These are phyloP conservation scores for Rhaphigaster nebulosa DNA, from an alignment of 2,888 invertebrate genomes.

Conservation along the genomic window DNA sequence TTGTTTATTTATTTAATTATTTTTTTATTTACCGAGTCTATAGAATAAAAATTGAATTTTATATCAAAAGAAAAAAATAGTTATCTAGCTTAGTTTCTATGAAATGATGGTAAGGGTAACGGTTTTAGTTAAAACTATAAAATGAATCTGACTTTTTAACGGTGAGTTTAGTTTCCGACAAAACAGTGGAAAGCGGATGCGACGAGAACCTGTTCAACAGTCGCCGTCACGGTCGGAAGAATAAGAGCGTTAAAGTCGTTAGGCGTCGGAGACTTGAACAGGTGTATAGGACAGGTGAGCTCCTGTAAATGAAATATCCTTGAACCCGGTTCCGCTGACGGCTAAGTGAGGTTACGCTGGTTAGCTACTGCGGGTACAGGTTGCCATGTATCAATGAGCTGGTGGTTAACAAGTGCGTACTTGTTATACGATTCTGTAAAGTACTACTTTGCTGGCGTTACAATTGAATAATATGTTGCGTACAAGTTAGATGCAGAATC, in stretches of 20 bases:
- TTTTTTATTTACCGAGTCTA: too few species aligned
- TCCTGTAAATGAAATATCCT: background rate
- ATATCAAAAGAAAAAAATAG: too few species aligned
- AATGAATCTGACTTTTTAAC: background rate
- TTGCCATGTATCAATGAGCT: background rate
- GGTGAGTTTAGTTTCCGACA: background rate
- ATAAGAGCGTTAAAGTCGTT: constrained; percentile 38
- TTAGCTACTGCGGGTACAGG: background rate
- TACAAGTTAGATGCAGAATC: too few species aligned
- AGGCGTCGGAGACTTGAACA: constrained; percentile 20
- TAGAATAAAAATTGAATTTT: too few species aligned
- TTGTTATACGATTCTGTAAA: background rate
- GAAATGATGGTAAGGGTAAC: too few species aligned
- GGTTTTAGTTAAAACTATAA: too few species aligned
- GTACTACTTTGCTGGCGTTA: too few species aligned
- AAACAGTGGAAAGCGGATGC: background rate
- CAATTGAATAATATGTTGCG: too few species aligned
- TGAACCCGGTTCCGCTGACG: background rate
- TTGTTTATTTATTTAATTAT: too few species aligned
- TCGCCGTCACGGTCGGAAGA: background rate
- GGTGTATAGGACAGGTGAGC: constrained; percentile 1
- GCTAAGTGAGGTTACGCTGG: background rate
- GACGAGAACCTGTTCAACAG: background rate
- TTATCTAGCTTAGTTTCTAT: too few species aligned
- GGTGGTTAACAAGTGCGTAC: background rate